Conservation (phyloP, 2,888 invertebrate species). For the Boloria selene region DNA sequence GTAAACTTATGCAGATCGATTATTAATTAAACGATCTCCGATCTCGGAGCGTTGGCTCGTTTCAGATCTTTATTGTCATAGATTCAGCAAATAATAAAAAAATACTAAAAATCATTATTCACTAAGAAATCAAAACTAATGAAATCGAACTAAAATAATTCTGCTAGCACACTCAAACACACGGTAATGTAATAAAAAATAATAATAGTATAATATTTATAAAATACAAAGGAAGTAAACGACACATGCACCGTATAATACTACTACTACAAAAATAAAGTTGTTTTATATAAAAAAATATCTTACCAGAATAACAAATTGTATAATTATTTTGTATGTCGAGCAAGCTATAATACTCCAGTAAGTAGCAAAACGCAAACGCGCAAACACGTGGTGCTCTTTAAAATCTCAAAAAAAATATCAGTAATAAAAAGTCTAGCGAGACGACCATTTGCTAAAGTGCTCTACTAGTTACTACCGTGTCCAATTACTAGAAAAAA, state of each 20-base stretch:
- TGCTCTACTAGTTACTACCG: slow-evolving; percentile 80
- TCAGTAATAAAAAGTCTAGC: slow-evolving; percentile 67
- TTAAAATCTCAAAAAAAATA: slow-evolving; percentile 69
- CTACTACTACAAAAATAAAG: slow-evolving; percentile 78
- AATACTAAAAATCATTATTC: slow-evolving; percentile 76
- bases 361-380: slow-evolving; percentile 60
- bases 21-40: slow-evolving; percentile 57
- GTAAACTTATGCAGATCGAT: slow-evolving; percentile 74
- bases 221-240: slow-evolving; percentile 68
- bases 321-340: slow-evolving; percentile 75
- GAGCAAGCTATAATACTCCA: slow-evolving; percentile 76
- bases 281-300: slow-evolving; percentile 75
- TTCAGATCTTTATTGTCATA: slow-evolving; percentile 85
- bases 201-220: slow-evolving; percentile 76
- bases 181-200: slow-evolving; percentile 74
- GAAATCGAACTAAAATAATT: slow-evolving; percentile 80
- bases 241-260: slow-evolving; percentile 80
- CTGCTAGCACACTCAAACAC: slow-evolving; percentile 81
- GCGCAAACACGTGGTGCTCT: slow-evolving; percentile 50
- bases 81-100: slow-evolving; percentile 70
- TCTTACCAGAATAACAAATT: slow-evolving; percentile 81
- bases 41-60: slow-evolving; percentile 53
- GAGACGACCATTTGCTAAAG: slow-evolving; percentile 74
- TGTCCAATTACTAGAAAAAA: slow-evolving; percentile 60
- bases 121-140: slow-evolving; percentile 75